Base-by-base conservation (phyloP, 1,140 invertebrate genomes). In the Sweltsa coloradensis region DNA sequence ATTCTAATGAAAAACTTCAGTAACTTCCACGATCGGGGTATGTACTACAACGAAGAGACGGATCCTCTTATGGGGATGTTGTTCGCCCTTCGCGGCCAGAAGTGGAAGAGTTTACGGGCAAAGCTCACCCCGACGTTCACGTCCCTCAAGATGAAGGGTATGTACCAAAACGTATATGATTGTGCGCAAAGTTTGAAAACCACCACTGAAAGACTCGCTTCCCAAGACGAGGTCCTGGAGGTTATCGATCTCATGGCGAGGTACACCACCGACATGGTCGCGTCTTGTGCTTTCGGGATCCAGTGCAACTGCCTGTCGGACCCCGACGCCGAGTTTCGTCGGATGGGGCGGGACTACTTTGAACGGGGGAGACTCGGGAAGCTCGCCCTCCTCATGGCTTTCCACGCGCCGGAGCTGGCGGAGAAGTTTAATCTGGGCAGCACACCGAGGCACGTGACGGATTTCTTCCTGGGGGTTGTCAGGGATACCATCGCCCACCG, bases 231-330 rank as follows among this genome's bases (percentile, higher is more conserved):
- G 7, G 64, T 69, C 41, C 58, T 69, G 1, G 66, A 63, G 9
- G 6, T 51, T 6, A 46, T 21, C 14, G 26, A 37, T 9, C 18
- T 72, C 0, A 57, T 66, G 22, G 66, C 61, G 0, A 65, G 63
- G 16, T 79, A 70, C 45, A 70, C 71, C 0, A 76, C 76, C 18
- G 79, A 83, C 52, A 60, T 77, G 2, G 77, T 81, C 23, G 71
- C 67, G 2, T 65, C 60, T 6, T 72, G 69, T 29, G 72, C 69
- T 7, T 81, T 76, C 52, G 78, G 78, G 7, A 51, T 79, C 4
- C 59, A 72, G 2, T 65, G 68, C 3, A 69, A 79, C 48, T 71
- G 70, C 2, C 52, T 79, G 5, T 59, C 64, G 1, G 65, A 81
- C 43, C 65, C 66, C 3, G 48, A 69, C 1, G 51, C 56, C 0